Evolutionary conservation across 2,888 invertebrate genomes (phyloP).

Genomic region (Abscondita cerata): DNA sequence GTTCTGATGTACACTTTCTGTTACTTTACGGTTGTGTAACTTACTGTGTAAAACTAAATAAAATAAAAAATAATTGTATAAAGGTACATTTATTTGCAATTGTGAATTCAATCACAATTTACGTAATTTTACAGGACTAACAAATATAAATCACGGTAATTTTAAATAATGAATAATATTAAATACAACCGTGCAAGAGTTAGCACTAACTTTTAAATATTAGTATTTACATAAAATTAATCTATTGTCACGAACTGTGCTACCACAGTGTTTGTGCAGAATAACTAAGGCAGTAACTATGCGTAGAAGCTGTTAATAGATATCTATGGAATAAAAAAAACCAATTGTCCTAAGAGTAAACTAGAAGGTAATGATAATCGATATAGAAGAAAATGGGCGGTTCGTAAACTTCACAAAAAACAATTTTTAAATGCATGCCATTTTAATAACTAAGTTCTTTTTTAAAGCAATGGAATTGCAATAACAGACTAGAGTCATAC

Average conservation of each 20-base stretch:
- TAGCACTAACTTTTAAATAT: conserved; percentile 47
- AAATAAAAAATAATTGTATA: conserved; percentile 38
- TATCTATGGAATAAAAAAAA: background rate
- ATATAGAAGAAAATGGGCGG: background rate
- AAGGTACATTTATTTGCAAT: conserved; percentile 54
- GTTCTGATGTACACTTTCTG: too few relatives aligned
- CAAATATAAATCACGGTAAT: conserved; percentile 31
- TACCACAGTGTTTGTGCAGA: conserved; percentile 47
- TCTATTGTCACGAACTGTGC: conserved; percentile 51
- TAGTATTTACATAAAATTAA: conserved; percentile 52
- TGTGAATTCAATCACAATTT: conserved; percentile 48
- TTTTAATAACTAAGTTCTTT: conserved; percentile 14
- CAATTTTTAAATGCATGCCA: conserved; percentile 12
- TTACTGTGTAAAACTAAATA: background rate
- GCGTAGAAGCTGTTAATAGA: conserved; percentile 36
- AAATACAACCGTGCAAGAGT: conserved; percentile 41
- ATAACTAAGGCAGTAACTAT: conserved; percentile 39
- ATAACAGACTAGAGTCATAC: conserved; percentile 53
- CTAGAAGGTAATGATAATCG: background rate
- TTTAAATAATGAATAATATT: conserved; percentile 28
- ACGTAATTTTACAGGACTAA: conserved; percentile 46
- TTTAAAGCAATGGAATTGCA: conserved; percentile 39
- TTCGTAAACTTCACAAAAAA: conserved; percentile 2
- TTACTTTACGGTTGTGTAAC: too few relatives aligned
- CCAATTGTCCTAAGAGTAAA: conserved; percentile 5